phyloP scores from a whole-genome alignment of 1,140 invertebrate genomes.

The Anagrus nilaparvatae region DNA sequence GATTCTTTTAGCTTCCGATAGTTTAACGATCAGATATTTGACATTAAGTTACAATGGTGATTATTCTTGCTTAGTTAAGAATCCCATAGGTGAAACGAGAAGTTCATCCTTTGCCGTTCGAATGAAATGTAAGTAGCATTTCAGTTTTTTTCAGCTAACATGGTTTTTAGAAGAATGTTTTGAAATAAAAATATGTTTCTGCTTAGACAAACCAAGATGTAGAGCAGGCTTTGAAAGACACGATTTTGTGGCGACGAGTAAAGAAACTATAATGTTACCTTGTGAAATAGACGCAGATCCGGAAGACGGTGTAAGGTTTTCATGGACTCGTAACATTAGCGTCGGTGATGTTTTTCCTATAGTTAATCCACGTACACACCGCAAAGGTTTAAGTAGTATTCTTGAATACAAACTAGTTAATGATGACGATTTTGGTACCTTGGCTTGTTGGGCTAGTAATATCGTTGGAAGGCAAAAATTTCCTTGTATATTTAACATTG shows the following conservation, averaged over 20 bases:
- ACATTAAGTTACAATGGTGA: conserved; percentile 45
- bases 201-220: conserved; percentile 50
- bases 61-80: conserved; percentile 58
- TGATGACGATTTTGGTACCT: conserved; percentile 64
- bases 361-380: conserved; percentile 45
- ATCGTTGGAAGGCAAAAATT: conserved; percentile 65
- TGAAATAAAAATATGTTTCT: conserved; percentile 1
- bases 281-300: conserved; percentile 80
- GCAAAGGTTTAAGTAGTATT: conserved; percentile 56
- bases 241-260: conserved; percentile 48
- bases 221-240: conserved; percentile 46
- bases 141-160: conserved; percentile 1
- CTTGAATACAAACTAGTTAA: conserved; percentile 52
- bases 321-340: conserved; percentile 71
- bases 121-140: conserved; percentile 53
- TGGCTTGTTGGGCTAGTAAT: conserved; percentile 81
- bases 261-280: conserved; percentile 51
- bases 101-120: conserved; percentile 51
- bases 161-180: not conserved
- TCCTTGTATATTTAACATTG: conserved; percentile 72
- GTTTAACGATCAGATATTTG: conserved; percentile 39
- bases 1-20: conserved; percentile 28
- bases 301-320: conserved; percentile 52
- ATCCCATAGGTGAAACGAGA: conserved; percentile 55
- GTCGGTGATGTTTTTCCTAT: conserved; percentile 51